Conservation (phyloP, 1,140 invertebrate species). For the Panulirus ornatus region DNA sequence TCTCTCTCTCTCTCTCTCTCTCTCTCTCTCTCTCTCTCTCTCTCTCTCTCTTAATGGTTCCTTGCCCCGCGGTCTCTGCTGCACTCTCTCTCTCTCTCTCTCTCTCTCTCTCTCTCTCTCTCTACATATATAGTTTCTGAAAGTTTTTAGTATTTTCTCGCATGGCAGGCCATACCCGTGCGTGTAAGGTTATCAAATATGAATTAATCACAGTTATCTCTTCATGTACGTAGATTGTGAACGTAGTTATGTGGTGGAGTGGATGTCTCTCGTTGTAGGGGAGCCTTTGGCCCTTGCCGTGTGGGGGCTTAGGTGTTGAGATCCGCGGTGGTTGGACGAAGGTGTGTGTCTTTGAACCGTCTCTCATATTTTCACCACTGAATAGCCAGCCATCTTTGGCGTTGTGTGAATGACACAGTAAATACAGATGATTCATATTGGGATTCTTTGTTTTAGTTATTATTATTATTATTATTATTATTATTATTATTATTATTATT, state of each 20-base stretch:
- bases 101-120: too few relatives aligned
- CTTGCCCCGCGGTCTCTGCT: background rate
- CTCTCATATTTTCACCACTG: background rate
- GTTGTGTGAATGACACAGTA: too few relatives aligned
- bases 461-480: background rate
- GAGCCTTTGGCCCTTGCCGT: background rate
- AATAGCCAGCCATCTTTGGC: background rate
- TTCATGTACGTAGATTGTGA: background rate
- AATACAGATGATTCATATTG: background rate
- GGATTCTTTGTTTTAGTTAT: background rate
- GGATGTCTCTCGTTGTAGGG: too few relatives aligned
- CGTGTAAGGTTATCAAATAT: too few relatives aligned
- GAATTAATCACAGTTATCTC: too few relatives aligned
- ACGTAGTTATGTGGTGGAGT: background rate
- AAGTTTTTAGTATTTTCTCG: background rate
- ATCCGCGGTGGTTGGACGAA: background rate
- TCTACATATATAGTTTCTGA: background rate
- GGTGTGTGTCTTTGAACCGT: background rate
- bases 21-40: slow-evolving; percentile 1
- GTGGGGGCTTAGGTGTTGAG: background rate
- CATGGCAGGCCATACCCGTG: background rate
- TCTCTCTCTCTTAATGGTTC: background rate
- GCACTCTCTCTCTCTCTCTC: too few relatives aligned
- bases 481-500: background rate
- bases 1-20: slow-evolving; percentile 25